phyloP scores from a whole-genome alignment of 2,797 vertebrate genomes.

The Emydoidea blandingii region DNA sequence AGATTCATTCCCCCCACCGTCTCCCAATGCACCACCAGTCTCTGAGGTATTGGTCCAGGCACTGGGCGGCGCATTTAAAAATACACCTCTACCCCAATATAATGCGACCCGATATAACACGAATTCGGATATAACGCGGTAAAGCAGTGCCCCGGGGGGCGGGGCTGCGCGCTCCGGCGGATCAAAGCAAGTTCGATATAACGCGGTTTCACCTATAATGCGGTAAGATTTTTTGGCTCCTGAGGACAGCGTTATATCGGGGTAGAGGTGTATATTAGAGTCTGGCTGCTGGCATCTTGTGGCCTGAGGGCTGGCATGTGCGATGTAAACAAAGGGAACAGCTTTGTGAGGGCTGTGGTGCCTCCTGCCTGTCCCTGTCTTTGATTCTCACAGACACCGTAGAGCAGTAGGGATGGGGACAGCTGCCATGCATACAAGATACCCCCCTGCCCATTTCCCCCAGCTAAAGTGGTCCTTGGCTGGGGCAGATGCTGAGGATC shows the following conservation, averaged over 20 bases:
- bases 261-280: not conserved
- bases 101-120: no score
- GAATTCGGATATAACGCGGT: no score
- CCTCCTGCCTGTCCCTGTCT: not conserved
- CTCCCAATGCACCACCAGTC: not conserved
- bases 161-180: no score
- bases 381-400: not conserved
- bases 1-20: fast-evolving
- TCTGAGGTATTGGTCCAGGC: not conserved
- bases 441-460: no score
- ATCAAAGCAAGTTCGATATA: no score
- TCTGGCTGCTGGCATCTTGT: not conserved
- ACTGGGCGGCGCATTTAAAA: not conserved
- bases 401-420: not conserved
- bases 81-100: not conserved
- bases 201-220: no score
- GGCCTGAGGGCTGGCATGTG: not conserved
- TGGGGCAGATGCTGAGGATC: not conserved
- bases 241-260: no score
- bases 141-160: no score
- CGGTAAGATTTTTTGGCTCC: no score
- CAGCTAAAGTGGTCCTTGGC: not conserved
- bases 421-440: not conserved
- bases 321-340: not conserved
- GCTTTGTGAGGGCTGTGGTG: not conserved